Conservation (phyloP, 2,113 vertebrate species). For the Sebastes schlegelii region DNA sequence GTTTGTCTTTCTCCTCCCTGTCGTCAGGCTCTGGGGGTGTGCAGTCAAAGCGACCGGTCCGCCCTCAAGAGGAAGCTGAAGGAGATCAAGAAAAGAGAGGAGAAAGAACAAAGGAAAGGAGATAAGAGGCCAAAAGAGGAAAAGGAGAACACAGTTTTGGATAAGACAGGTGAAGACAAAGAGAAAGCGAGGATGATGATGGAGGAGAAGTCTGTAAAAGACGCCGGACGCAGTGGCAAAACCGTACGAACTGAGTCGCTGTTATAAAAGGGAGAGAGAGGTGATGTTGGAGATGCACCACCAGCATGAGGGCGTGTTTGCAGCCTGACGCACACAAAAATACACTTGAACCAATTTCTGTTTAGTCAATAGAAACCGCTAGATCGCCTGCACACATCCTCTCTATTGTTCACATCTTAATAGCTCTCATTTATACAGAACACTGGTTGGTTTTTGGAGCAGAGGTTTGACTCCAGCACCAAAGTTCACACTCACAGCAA, state of each 20-base stretch:
- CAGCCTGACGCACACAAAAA: not conserved
- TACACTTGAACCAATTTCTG: constrained; percentile 7
- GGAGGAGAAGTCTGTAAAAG: constrained; percentile 33
- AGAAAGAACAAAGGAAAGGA: constrained; percentile 64
- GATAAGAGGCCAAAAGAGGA: constrained; percentile 60
- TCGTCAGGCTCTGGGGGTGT: constrained; percentile 86
- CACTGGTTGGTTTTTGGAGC: constrained; percentile 9
- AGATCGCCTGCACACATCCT: constrained; percentile 6
- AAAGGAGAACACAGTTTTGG: constrained; percentile 23
- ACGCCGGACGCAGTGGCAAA: constrained; percentile 18
- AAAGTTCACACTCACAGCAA: constrained; percentile 27
- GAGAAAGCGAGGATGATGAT: constrained; percentile 14
- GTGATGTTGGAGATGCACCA: constrained; percentile 20
- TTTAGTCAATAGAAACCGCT: not conserved
- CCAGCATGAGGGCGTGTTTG: constrained; percentile 56
- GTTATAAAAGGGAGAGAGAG: constrained; percentile 37
- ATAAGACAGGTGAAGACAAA: constrained; percentile 28
- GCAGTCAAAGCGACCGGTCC: constrained; percentile 81
- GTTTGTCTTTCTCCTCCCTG: too few species aligned
- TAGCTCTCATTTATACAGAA: constrained; percentile 2
- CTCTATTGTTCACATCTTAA: not conserved
- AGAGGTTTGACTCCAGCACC: constrained; percentile 15
- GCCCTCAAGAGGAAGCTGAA: constrained; percentile 79
- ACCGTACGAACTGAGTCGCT: constrained; percentile 73
- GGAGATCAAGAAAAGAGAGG: constrained; percentile 76